Percentiles rank a stretch among this genome's conserved stretches.
These are phyloP conservation scores for Dendrophyllia cribrosa DNA, from an alignment of 64 coral and sea anemone genomes.

Conservation along the genomic window DNA sequence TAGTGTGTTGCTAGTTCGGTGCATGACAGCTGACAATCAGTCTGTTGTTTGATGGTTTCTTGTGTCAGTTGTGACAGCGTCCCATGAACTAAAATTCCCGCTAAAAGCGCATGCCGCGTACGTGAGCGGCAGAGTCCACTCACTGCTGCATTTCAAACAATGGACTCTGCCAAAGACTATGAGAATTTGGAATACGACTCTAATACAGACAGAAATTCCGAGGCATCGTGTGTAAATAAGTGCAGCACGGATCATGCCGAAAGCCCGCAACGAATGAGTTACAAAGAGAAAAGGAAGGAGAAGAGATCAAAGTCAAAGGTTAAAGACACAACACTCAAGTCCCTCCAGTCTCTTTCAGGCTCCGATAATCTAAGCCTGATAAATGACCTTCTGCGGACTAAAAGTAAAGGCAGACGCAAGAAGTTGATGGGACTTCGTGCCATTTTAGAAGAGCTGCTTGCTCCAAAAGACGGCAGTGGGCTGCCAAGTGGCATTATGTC, in stretches of 20 bases:
- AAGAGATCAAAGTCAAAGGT: constrained; percentile 11
- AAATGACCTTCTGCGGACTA: constrained; percentile 39
- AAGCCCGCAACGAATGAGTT: constrained; percentile 46
- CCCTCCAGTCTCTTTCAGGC: constrained; percentile 48
- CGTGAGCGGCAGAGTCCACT: constrained; percentile 46
- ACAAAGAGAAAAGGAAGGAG: constrained; percentile 56
- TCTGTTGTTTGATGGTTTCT: constrained; percentile 36
- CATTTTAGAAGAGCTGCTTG: constrained; percentile 66
- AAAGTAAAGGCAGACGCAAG: constrained; percentile 46
- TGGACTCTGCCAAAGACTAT: constrained; percentile 59
- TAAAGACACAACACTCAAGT: constrained; percentile 33
- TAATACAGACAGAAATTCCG: constrained; percentile 40
- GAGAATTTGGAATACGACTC: constrained; percentile 48
- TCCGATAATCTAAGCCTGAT: constrained; percentile 56
- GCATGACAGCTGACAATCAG: constrained; percentile 33
- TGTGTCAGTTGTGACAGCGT: constrained; percentile 28
- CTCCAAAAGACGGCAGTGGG: constrained; percentile 39
- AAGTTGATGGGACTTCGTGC: constrained; percentile 52
- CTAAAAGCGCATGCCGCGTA: constrained; percentile 15
- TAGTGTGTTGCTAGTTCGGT: constrained; percentile 12
- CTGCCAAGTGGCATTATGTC: constrained; percentile 34
- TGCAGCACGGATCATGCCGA: constrained; percentile 46
- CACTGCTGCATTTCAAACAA: constrained; percentile 33
- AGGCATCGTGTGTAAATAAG: constrained; percentile 29
- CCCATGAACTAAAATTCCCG: constrained; percentile 48